Evolutionary conservation across 2,113 vertebrate species (phyloP).

Genomic region (Melanostigma gelatinosum): DNA sequence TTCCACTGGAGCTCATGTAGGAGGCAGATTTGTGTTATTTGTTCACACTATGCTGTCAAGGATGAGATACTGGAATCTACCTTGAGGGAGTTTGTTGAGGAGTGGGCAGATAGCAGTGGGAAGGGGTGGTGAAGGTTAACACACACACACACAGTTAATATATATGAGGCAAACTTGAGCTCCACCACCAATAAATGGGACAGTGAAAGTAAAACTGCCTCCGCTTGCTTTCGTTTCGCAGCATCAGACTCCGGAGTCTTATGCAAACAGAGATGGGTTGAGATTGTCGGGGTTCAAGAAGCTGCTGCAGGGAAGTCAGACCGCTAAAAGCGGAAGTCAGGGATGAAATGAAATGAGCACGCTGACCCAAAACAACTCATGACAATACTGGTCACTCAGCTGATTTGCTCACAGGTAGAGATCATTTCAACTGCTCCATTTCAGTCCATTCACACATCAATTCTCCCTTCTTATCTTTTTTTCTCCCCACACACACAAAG

Average conservation of each 20-base stretch:
- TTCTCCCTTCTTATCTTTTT: background rate
- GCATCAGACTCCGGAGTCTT: constrained; percentile 41
- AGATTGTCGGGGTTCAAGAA: constrained; percentile 12
- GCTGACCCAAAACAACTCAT: constrained; percentile 12
- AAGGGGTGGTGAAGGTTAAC: constrained; percentile 45
- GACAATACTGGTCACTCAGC: background rate
- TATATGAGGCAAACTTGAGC: constrained; percentile 18
- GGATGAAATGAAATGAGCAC: constrained; percentile 39
- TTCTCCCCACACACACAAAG: constrained; percentile 26
- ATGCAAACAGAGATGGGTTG: constrained; percentile 34
- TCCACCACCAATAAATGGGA: constrained; percentile 28
- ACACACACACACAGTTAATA: constrained; percentile 29
- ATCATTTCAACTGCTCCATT: constrained; percentile 12
- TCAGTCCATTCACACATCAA: constrained; percentile 17
- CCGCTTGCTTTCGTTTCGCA: constrained; percentile 49
- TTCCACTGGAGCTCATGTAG: constrained; percentile 51
- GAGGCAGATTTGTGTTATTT: constrained; percentile 45
- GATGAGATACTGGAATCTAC: constrained; percentile 56
- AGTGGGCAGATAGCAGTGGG: constrained; percentile 59
- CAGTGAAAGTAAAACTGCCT: constrained; percentile 36
- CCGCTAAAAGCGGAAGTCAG: constrained; percentile 10
- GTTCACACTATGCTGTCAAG: constrained; percentile 33
- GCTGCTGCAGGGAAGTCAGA: constrained; percentile 32
- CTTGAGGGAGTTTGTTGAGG: constrained; percentile 61
- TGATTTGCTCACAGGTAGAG: constrained; percentile 6